Evolutionary conservation across 2,113 vertebrate genomes (phyloP).

Genomic region (Condylura cristata): DNA sequence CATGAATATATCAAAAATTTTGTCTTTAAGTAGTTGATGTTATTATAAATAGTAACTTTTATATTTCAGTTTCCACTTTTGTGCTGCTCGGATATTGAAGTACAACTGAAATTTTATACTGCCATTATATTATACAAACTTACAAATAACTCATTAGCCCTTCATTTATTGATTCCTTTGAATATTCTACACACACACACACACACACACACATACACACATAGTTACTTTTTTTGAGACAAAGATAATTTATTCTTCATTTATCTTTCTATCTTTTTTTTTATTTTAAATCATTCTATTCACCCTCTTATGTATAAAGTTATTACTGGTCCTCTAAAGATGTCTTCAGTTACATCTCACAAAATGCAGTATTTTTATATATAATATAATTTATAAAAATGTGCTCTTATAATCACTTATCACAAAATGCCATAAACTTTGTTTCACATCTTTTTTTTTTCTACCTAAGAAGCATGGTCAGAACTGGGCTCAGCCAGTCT

Average conservation of each 20-base stretch:
- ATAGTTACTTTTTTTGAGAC: neutral
- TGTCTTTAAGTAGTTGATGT: neutral
- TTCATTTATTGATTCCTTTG: neutral
- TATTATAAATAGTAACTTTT: neutral
- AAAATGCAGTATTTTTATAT: constrained; percentile 17
- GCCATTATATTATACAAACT: neutral
- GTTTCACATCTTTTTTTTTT: constrained; percentile 17
- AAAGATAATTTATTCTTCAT: constrained; percentile 36
- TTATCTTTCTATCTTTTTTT: neutral
- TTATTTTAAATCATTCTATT: constrained; percentile 15
- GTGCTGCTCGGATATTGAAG: neutral
- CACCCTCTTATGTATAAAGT: neutral
- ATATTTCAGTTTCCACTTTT: neutral
- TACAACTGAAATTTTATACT: neutral
- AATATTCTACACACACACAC: neutral
- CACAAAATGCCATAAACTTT: constrained; percentile 17
- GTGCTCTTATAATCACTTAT: neutral
- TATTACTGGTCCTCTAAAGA: neutral
- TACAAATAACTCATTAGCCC: neutral
- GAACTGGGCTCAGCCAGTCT: too few relatives aligned
- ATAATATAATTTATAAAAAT: too few relatives aligned
- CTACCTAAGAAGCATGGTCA: neutral
- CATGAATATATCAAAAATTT: neutral
- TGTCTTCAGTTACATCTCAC: neutral
- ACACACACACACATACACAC: neutral